Evolutionary conservation across 2,113 vertebrate genomes (phyloP).

Genomic region (Bungarus multicinctus): DNA sequence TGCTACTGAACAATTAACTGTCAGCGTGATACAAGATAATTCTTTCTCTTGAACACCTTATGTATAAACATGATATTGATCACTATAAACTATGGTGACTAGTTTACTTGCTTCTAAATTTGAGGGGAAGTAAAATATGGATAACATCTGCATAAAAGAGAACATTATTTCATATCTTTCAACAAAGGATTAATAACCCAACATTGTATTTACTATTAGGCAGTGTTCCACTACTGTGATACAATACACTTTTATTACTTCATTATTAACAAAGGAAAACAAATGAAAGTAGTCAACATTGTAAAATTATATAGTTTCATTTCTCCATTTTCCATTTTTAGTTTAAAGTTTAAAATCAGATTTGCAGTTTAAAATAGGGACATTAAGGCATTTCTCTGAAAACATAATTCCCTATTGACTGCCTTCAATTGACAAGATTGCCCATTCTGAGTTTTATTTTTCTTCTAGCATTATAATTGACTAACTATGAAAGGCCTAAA

Average conservation of each 20-base stretch:
- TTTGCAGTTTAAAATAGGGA: background rate
- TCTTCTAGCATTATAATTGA: background rate
- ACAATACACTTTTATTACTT: background rate
- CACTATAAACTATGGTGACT: background rate
- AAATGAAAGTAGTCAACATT: background rate
- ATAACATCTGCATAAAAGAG: background rate
- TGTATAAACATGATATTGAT: background rate
- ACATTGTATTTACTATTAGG: background rate
- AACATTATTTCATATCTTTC: background rate
- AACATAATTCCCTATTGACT: background rate
- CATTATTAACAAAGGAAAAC: background rate
- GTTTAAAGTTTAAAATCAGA: background rate
- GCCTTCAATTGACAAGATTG: background rate
- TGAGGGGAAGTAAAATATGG: background rate
- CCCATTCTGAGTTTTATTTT: background rate
- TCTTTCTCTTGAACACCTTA: background rate
- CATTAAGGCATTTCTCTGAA: background rate
- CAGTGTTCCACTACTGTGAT: background rate
- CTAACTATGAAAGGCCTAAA: background rate
- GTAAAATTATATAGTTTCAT: background rate
- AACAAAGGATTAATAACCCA: background rate
- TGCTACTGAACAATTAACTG: background rate
- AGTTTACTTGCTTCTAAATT: constrained; percentile 1
- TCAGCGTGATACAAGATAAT: background rate
- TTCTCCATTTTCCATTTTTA: background rate